Evolutionary conservation across 2,797 vertebrate species (phyloP).

Genomic region (Liasis olivaceus): DNA sequence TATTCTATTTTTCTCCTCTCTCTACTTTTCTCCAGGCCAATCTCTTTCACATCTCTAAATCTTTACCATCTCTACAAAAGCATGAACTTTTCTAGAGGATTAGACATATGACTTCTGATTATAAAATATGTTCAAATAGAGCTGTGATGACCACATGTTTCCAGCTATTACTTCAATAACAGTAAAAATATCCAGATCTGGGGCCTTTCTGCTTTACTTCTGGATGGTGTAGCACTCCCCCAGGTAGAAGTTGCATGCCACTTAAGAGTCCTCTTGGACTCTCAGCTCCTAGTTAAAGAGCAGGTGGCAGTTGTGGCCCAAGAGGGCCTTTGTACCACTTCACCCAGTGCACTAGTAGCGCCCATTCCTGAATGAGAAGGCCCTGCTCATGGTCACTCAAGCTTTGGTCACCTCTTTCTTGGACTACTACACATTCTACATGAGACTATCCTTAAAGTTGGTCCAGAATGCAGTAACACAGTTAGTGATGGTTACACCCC

Average conservation of each 20-base stretch:
- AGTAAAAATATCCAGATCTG: neutral
- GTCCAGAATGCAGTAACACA: too few species aligned
- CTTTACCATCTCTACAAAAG: neutral
- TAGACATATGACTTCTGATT: neutral
- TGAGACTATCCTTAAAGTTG: neutral
- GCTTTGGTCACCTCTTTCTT: neutral
- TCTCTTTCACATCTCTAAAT: neutral
- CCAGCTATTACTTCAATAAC: neutral
- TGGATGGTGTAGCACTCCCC: neutral
- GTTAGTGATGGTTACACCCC: neutral
- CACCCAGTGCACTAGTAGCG: neutral
- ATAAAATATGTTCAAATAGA: neutral
- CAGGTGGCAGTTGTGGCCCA: neutral
- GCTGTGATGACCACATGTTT: neutral
- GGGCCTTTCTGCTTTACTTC: neutral
- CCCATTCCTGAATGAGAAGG: neutral
- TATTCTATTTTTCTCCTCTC: neutral
- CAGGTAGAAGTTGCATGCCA: neutral
- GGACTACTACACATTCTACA: neutral
- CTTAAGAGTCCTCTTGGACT: neutral
- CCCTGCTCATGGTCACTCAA: neutral
- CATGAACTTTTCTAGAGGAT: neutral
- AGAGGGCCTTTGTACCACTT: neutral
- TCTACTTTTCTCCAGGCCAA: neutral
- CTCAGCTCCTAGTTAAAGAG: neutral